phyloP scores from a whole-genome alignment of 2,797 vertebrate species.

The Anniella stebbinsi region DNA sequence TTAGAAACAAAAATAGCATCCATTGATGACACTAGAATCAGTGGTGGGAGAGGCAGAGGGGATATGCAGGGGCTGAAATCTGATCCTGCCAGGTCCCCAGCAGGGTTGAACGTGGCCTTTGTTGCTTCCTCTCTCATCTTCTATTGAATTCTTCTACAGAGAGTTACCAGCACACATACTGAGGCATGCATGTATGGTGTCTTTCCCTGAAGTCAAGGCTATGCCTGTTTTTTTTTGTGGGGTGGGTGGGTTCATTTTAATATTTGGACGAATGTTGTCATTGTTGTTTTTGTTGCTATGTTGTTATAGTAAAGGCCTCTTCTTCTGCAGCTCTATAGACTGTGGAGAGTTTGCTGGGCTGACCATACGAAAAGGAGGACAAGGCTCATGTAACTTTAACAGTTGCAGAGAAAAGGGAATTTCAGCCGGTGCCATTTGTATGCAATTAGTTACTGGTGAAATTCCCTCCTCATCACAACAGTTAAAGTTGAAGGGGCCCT shows the following conservation, averaged over 20 bases:
- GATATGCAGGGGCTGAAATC: not conserved
- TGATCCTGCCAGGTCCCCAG: not conserved
- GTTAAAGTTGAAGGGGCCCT: no score
- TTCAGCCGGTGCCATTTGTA: no score
- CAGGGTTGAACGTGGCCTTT: not conserved
- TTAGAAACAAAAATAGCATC: slow-evolving; percentile 16
- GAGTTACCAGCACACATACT: no score
- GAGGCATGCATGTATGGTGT: not conserved
- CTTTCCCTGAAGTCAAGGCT: not conserved
- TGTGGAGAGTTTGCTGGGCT: no score
- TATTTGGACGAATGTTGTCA: not conserved
- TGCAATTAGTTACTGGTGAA: no score
- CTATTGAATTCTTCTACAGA: not conserved
- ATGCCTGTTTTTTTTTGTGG: not conserved
- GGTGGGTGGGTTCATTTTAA: not conserved
- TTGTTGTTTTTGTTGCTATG: not conserved
- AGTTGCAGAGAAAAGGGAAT: no score
- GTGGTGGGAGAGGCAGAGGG: not conserved
- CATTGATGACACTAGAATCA: not conserved
- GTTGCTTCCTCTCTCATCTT: not conserved
- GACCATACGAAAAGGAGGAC: no score
- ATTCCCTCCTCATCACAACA: no score
- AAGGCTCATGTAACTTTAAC: no score
- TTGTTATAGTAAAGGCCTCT: not conserved
- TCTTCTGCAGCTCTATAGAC: not conserved